A percentile compares a stretch with the other conserved stretches of the same genome.
Conservation (phyloP, 2,888 invertebrate genomes). For the Alloplasta piceator region DNA sequence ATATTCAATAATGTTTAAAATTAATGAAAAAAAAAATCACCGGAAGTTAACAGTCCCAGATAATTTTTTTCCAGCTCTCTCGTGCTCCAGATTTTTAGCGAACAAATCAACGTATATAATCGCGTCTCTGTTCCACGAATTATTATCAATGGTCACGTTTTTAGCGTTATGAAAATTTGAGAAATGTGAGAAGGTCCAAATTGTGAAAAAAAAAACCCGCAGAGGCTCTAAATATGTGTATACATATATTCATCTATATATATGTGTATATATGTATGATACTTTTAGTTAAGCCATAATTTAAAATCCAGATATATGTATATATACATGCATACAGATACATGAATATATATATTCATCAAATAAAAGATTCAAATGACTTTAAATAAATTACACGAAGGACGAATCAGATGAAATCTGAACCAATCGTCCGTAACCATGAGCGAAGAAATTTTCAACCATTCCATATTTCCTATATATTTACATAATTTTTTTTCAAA, state of each 20-base stretch:
- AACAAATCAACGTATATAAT: constrained; percentile 1
- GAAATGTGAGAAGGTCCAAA: constrained; percentile 35
- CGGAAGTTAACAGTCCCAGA: not conserved
- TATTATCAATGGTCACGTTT: constrained; percentile 17
- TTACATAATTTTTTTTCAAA: too few relatives aligned
- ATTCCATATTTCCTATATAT: too few relatives aligned
- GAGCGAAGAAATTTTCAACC: too few relatives aligned
- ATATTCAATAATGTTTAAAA: not conserved
- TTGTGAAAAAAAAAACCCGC: constrained; percentile 23
- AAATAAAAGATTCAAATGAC: constrained; percentile 51
- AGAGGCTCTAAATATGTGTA: constrained; percentile 46
- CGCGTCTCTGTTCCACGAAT: constrained; percentile 40
- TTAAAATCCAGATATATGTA: constrained; percentile 32
- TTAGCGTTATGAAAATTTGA: not conserved
- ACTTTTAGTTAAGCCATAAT: constrained; percentile 42
- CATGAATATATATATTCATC: constrained; percentile 24
- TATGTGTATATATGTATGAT: constrained; percentile 32
- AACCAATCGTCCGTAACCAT: too few relatives aligned
- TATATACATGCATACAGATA: too few relatives aligned
- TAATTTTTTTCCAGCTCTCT: not conserved
- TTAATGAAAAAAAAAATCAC: constrained; percentile 8
- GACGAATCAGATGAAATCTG: too few relatives aligned
- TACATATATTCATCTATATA: not conserved
- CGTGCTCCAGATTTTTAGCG: constrained; percentile 27
- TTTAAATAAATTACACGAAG: constrained; percentile 17